A percentile compares a stretch with the other conserved stretches of the same genome.
phyloP scores from a whole-genome alignment of 2,113 vertebrate genomes.

The Brevimyrus niger region DNA sequence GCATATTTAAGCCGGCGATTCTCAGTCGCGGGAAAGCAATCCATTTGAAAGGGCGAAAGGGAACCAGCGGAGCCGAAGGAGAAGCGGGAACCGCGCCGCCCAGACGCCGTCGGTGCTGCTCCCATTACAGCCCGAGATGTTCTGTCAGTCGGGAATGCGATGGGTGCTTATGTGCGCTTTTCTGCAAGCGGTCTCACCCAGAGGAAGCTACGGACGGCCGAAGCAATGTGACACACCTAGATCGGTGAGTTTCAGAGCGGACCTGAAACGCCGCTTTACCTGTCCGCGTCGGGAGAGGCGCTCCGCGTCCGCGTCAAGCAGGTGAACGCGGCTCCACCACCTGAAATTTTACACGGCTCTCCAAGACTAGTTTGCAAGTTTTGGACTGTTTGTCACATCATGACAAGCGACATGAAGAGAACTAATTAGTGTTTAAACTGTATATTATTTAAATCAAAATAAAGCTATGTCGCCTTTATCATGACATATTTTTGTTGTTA shows the following conservation, averaged over 20 bases:
- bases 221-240: conserved; percentile 61
- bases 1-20: conserved; percentile 49
- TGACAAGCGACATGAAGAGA: not conserved
- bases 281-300: not conserved
- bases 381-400: not conserved
- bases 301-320: not conserved
- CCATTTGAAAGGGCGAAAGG: not conserved
- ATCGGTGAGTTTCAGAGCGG: conserved; percentile 55
- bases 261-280: not conserved
- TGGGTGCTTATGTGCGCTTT: conserved; percentile 59
- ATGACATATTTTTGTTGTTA: not conserved
- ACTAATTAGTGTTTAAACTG: not conserved
- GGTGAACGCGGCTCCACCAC: not conserved
- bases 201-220: conserved; percentile 53
- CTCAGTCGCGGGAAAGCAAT: conserved; percentile 33
- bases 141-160: conserved; percentile 52
- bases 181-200: conserved; percentile 57
- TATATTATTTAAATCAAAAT: not conserved
- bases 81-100: conserved; percentile 5
- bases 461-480: not conserved
- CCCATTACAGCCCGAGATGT: conserved; percentile 46
- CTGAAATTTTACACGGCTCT: not conserved
- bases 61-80: conserved; percentile 8
- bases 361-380: not conserved
- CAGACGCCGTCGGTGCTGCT: conserved; percentile 28